These are phyloP conservation scores for Melanotaenia boesemani DNA, from an alignment of 2,797 vertebrate species.

Conservation along the genomic window DNA sequence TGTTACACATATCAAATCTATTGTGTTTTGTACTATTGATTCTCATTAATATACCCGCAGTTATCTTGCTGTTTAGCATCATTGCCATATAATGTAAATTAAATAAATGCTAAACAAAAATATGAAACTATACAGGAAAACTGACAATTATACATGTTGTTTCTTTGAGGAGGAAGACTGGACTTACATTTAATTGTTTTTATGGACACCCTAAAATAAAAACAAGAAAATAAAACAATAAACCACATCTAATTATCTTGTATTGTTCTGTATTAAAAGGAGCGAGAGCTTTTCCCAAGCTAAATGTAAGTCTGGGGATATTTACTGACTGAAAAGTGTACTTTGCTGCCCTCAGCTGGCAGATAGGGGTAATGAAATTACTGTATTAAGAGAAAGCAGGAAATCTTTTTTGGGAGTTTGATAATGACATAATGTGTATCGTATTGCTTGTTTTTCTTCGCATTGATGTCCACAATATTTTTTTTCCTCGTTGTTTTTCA, in stretches of 20 bases:
- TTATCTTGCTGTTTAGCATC: background rate
- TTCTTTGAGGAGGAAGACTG: too few species aligned
- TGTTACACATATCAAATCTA: constrained; percentile 9
- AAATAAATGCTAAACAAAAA: background rate
- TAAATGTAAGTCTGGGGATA: background rate
- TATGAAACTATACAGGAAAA: background rate
- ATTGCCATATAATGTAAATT: background rate
- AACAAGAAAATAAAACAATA: background rate
- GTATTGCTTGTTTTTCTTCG: background rate
- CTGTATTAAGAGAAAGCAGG: background rate
- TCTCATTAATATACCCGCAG: background rate
- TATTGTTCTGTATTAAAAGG: background rate
- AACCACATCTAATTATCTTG: background rate
- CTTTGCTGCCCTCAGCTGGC: constrained; percentile 59
- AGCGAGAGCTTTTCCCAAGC: background rate
- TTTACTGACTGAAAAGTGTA: background rate
- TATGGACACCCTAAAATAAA: background rate
- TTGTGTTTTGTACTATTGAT: background rate
- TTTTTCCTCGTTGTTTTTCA: background rate
- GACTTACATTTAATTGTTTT: background rate
- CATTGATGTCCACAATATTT: background rate
- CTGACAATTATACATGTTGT: too few species aligned
- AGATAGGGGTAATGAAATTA: background rate
- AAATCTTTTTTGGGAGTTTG: rapidly evolving
- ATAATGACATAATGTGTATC: background rate